A percentile compares a stretch with the other conserved stretches of the same genome.
Evolutionary conservation across 2,888 invertebrate genomes (phyloP).

Genomic region (Morinoia aosen): DNA sequence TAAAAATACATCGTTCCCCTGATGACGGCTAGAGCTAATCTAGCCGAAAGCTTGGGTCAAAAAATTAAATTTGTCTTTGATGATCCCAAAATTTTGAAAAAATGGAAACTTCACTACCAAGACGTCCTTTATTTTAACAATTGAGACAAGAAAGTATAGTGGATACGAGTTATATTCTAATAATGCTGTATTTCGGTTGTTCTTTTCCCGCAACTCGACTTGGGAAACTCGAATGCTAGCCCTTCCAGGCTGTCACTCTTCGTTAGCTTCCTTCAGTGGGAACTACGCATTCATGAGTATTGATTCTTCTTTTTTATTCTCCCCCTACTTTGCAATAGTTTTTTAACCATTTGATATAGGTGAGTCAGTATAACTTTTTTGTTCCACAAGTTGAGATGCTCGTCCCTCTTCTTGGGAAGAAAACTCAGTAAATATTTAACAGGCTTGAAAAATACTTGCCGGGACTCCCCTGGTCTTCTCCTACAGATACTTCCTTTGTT

Average conservation of each 20-base stretch:
- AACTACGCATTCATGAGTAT: conserved; percentile 5
- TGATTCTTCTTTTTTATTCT: background rate
- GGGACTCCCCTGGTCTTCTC: background rate
- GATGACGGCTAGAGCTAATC: too few relatives aligned
- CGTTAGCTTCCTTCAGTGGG: background rate
- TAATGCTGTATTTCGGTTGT: background rate
- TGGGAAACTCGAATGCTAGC: background rate
- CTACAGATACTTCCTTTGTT: background rate
- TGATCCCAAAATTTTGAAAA: too few relatives aligned
- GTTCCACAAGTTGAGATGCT: background rate
- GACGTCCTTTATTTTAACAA: too few relatives aligned
- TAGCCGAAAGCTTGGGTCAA: too few relatives aligned
- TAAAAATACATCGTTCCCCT: too few relatives aligned
- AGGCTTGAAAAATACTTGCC: background rate
- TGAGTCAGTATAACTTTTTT: background rate
- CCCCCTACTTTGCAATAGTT: background rate
- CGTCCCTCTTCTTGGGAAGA: background rate
- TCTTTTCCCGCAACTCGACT: background rate
- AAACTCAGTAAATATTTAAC: background rate
- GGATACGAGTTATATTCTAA: background rate
- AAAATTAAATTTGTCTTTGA: too few relatives aligned
- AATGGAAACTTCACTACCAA: too few relatives aligned
- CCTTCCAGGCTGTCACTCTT: background rate
- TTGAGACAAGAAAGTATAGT: too few relatives aligned
- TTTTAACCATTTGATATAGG: background rate